Conservation (phyloP, 2,113 vertebrate species). For the Picathartes gymnocephalus region DNA sequence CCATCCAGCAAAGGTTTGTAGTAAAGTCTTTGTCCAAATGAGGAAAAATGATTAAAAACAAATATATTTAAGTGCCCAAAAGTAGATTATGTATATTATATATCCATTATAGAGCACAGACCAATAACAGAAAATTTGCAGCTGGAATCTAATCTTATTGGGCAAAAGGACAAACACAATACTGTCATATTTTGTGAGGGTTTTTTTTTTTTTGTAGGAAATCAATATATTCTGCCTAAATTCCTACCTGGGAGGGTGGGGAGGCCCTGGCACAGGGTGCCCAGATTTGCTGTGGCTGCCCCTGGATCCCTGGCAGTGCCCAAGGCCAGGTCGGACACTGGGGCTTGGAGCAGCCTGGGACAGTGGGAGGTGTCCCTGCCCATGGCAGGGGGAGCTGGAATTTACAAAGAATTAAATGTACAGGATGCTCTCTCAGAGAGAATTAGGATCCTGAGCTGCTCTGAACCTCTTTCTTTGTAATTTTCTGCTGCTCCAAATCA, state of each 20-base stretch:
- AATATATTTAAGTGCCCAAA: background rate
- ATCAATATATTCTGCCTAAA: background rate
- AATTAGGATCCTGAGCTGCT: background rate
- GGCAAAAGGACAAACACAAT: background rate
- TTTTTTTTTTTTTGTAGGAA: background rate
- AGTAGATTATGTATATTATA: background rate
- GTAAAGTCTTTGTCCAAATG: background rate
- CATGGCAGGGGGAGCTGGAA: background rate
- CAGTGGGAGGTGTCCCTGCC: accelerated
- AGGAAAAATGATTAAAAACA: background rate
- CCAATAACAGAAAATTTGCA: background rate
- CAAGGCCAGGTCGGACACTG: background rate
- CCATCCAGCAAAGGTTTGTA: background rate
- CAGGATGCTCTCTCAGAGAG: background rate
- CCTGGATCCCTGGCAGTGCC: background rate
- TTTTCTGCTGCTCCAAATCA: background rate
- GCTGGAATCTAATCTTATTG: background rate
- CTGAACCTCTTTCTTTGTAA: background rate
- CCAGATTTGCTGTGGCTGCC: background rate
- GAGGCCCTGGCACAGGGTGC: background rate
- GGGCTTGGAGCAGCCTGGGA: background rate
- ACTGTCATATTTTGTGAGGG: background rate
- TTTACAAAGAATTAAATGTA: background rate
- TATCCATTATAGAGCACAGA: background rate
- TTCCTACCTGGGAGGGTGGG: accelerated